Percentiles rank a stretch among this genome's conserved stretches.
These are phyloP conservation scores for Nothoprocta pentlandii DNA, from an alignment of 2,113 vertebrate genomes.

Conservation along the genomic window DNA sequence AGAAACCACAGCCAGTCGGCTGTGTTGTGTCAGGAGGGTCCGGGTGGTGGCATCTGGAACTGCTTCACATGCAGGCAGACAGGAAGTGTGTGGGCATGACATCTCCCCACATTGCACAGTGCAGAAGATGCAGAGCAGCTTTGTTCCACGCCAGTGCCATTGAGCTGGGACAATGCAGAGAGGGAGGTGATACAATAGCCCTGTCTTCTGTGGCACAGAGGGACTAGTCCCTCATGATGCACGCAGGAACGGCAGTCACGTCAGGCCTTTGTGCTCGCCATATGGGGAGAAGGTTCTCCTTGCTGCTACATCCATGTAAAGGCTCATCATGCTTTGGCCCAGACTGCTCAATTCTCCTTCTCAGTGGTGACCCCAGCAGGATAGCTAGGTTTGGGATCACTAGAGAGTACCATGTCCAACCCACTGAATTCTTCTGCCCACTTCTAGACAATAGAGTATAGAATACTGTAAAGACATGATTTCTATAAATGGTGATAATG, in stretches of 20 bases:
- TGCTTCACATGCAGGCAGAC: conserved; percentile 8
- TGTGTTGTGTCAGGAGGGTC: conserved; percentile 37
- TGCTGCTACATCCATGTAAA: conserved; percentile 9
- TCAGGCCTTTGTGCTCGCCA: conserved; percentile 19
- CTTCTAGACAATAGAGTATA: conserved; percentile 42
- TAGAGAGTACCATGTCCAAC: not conserved
- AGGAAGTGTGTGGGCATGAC: conserved; percentile 49
- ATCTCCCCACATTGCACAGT: not conserved
- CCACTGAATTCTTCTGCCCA: conserved; percentile 36
- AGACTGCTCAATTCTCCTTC: conserved; percentile 40
- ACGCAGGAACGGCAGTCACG: not conserved
- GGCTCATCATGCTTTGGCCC: conserved; percentile 30
- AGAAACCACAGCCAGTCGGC: conserved; percentile 52
- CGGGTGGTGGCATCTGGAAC: conserved; percentile 32
- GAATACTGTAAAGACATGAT: conserved; percentile 21
- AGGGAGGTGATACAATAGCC: not conserved
- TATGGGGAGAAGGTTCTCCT: conserved; percentile 21
- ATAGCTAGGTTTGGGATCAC: conserved; percentile 22
- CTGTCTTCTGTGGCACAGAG: not conserved
- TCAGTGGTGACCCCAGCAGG: conserved; percentile 60
- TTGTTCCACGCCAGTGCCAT: not conserved
- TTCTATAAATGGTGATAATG: conserved; percentile 47
- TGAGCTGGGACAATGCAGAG: not conserved
- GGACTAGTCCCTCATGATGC: not conserved
- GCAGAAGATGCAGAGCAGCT: not conserved